These are phyloP conservation scores for Ophonus ardosiacus DNA, from an alignment of 2,888 invertebrate species.

Conservation along the genomic window DNA sequence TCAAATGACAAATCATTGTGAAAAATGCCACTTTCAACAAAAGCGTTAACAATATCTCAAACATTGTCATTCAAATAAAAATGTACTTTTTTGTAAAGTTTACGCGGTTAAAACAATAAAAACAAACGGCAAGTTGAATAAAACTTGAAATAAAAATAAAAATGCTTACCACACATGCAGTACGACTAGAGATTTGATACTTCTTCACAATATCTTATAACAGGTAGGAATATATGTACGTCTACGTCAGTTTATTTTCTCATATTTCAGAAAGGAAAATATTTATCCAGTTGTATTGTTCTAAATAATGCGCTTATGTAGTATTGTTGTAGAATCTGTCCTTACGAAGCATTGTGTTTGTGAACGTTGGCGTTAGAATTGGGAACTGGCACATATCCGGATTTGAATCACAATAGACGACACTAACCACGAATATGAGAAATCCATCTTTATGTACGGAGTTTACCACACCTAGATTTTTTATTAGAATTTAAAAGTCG, in stretches of 20 bases:
- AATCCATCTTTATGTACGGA: neutral
- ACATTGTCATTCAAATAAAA: no score
- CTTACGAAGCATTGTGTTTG: slow-evolving; percentile 35
- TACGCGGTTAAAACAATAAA: no score
- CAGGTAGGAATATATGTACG: neutral
- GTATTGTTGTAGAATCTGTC: slow-evolving; percentile 2
- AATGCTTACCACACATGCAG: neutral
- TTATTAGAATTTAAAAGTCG: slow-evolving; percentile 17
- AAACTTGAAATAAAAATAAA: neutral
- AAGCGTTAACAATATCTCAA: no score
- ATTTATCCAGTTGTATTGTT: slow-evolving; percentile 42
- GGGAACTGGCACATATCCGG: neutral
- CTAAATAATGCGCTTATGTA: slow-evolving; percentile 41
- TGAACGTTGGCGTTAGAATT: slow-evolving; percentile 41
- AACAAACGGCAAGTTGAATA: no score
- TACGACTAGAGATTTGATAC: neutral
- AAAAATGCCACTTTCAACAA: no score
- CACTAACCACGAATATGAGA: slow-evolving; percentile 17
- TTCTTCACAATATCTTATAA: slow-evolving; percentile 5
- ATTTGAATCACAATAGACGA: slow-evolving; percentile 53
- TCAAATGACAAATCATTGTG: no score
- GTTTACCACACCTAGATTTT: slow-evolving; percentile 22
- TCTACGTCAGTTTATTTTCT: slow-evolving; percentile 4
- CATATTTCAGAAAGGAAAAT: slow-evolving; percentile 33
- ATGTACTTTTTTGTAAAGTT: no score